Conservation (phyloP, 2,113 vertebrate species). For the Pontoporia blainvillei region DNA sequence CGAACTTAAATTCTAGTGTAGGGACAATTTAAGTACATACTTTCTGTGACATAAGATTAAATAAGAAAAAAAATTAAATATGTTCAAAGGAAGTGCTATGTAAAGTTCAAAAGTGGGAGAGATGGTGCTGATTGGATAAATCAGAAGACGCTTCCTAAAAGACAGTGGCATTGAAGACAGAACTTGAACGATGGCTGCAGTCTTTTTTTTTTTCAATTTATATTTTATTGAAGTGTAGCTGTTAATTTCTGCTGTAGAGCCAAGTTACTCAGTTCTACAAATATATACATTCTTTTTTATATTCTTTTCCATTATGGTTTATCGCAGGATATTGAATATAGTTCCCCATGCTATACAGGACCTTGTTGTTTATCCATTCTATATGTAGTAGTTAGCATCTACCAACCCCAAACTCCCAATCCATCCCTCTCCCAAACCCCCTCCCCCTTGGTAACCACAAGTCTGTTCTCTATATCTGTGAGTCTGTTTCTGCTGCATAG, state of each 20-base stretch:
- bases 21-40: background rate
- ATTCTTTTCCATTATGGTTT: background rate
- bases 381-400: background rate
- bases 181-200: too few species aligned
- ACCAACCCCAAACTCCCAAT: background rate
- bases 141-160: background rate
- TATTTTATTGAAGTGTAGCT: background rate
- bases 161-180: background rate
- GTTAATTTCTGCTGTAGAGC: background rate
- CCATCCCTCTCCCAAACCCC: too few species aligned
- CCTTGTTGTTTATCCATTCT: background rate
- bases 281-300: background rate
- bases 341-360: background rate
- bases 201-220: background rate
- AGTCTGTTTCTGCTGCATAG: background rate
- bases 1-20: background rate
- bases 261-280: background rate
- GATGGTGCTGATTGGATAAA: background rate
- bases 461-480: background rate
- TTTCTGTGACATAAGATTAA: background rate
- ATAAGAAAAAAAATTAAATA: background rate
- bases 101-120: background rate
- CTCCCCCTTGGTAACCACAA: background rate
- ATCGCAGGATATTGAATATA: background rate
- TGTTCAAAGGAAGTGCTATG: background rate